Conservation (phyloP, 2,888 invertebrate species). For the Himalopsyche japonica region DNA sequence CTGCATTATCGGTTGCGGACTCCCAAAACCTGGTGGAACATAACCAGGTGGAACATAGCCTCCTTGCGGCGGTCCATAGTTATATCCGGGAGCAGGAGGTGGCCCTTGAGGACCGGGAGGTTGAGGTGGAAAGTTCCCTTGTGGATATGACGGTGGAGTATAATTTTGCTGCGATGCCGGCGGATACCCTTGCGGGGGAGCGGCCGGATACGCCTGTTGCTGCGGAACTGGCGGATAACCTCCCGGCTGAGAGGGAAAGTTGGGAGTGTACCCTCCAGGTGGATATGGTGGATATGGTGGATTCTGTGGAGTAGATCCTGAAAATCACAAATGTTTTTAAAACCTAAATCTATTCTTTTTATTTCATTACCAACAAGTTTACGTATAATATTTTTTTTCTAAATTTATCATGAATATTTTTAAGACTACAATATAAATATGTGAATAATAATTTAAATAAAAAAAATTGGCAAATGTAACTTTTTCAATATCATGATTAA, state of each 20-base stretch:
- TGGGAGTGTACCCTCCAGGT: conserved; percentile 50
- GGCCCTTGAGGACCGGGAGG: conserved; percentile 32
- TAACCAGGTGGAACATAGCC: conserved; percentile 42
- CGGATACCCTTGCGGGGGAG: conserved; percentile 40
- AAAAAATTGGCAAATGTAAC: too few relatives aligned
- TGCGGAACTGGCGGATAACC: conserved; percentile 3
- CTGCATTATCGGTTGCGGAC: conserved; percentile 51
- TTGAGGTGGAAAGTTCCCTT: conserved; percentile 11
- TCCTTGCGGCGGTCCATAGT: conserved; percentile 35
- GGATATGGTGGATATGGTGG: background rate
- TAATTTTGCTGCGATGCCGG: conserved; percentile 40
- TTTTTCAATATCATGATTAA: too few relatives aligned
- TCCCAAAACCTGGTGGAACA: conserved; percentile 45
- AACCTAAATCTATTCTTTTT: too few relatives aligned
- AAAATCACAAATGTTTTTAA: background rate
- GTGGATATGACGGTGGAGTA: conserved; percentile 47
- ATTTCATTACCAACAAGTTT: too few relatives aligned
- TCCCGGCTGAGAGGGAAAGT: conserved; percentile 47
- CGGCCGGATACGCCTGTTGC: conserved; percentile 26
- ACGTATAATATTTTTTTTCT: too few relatives aligned
- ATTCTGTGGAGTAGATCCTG: conserved; percentile 6
- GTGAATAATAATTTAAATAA: too few relatives aligned
- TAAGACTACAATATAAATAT: too few relatives aligned
- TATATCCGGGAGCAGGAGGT: conserved; percentile 22
- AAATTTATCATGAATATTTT: too few relatives aligned